phyloP scores from a whole-genome alignment of 2,113 vertebrate genomes.

The Eretmochelys imbricata region DNA sequence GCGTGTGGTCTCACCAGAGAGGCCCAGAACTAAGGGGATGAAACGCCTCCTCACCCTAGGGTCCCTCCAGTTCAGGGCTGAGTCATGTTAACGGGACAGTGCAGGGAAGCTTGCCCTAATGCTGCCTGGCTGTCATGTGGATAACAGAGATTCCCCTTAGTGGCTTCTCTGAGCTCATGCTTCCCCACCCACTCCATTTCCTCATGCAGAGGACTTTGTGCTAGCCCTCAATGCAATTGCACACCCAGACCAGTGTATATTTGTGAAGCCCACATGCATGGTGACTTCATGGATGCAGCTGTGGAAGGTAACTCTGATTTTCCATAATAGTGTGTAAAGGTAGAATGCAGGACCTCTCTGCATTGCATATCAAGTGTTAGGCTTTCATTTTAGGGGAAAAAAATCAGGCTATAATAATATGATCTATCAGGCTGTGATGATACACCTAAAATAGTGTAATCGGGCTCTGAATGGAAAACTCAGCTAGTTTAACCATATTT shows the following conservation, averaged over 20 bases:
- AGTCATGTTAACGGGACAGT: neutral
- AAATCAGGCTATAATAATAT: constrained; percentile 31
- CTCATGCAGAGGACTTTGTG: neutral
- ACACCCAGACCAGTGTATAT: neutral
- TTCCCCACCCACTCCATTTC: neutral
- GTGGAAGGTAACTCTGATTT: neutral
- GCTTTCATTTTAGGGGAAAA: constrained; percentile 43
- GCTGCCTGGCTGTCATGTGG: neutral
- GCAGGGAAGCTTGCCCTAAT: neutral
- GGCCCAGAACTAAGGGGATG: neutral
- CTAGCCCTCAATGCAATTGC: neutral
- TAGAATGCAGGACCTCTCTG: neutral
- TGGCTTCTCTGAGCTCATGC: neutral
- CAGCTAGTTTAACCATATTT: constrained; percentile 78
- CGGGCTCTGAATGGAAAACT: constrained; percentile 73
- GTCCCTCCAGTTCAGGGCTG: no score
- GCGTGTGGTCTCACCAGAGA: neutral
- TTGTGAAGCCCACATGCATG: neutral
- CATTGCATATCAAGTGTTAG: neutral
- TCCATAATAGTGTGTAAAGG: neutral
- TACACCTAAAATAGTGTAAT: constrained; percentile 51
- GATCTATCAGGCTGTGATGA: constrained; percentile 9
- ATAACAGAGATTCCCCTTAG: neutral
- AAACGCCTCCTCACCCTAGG: neutral
- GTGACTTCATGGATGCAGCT: neutral